Evolutionary conservation across 2,797 vertebrate genomes (phyloP).

Genomic region (Acipenser oxyrinchus): DNA sequence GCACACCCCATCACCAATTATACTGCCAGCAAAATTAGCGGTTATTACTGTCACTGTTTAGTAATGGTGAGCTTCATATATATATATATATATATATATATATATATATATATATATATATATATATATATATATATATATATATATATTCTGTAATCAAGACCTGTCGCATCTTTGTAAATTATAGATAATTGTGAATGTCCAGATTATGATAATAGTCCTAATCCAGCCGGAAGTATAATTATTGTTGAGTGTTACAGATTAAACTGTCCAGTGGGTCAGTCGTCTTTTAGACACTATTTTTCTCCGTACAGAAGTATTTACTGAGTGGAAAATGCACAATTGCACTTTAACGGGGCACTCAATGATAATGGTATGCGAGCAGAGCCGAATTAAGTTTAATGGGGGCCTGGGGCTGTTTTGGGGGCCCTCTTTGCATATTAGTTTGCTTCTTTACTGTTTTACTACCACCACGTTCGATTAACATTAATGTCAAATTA

Average conservation of each 20-base stretch:
- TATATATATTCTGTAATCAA: slow-evolving; percentile 94
- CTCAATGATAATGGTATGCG: slow-evolving; percentile 86
- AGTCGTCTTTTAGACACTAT: slow-evolving; percentile 96
- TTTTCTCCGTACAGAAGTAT: slow-evolving; percentile 72
- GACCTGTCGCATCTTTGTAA: slow-evolving; percentile 99
- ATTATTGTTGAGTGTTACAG: slow-evolving; percentile 99
- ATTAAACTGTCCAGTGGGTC: slow-evolving; percentile 97
- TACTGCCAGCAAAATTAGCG: slow-evolving; percentile 99
- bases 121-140: no score
- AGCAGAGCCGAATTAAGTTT: slow-evolving; percentile 25
- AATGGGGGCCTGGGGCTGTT: no score
- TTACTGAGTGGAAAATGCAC: slow-evolving; percentile 95
- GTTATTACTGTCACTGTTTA: slow-evolving; percentile 99
- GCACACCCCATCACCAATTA: slow-evolving; percentile 93
- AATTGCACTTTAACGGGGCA: slow-evolving; percentile 90
- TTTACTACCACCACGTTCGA: no score
- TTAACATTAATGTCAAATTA: no score
- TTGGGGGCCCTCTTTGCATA: no score
- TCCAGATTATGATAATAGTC: slow-evolving; percentile 99
- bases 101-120: no score
- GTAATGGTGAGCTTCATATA: slow-evolving; percentile 91
- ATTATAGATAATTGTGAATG: slow-evolving; percentile 99
- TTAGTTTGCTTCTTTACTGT: no score
- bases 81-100: no score
- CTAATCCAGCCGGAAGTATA: slow-evolving; percentile 98